A percentile compares a stretch with the other conserved stretches of the same genome.
These are phyloP conservation scores for Actenoides hombroni DNA, from an alignment of 2,113 vertebrate species.

Conservation along the genomic window DNA sequence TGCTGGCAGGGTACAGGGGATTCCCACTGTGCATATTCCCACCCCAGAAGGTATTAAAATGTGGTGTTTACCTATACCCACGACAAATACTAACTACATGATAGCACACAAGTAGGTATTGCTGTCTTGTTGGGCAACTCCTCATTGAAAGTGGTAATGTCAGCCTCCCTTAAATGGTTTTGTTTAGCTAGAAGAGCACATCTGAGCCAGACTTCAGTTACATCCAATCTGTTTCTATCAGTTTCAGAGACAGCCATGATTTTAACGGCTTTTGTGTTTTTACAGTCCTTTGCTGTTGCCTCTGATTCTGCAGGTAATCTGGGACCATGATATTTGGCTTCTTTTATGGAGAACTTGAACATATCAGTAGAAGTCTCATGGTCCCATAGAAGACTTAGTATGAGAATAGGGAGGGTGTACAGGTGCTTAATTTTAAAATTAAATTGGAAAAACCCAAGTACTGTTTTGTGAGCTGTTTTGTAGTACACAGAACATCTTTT, in stretches of 20 bases:
- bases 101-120: background rate
- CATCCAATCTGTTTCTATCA: background rate
- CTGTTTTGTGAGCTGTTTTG: background rate
- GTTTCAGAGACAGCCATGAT: background rate
- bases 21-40: background rate
- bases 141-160: background rate
- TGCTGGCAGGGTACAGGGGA: rapidly evolving
- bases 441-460: background rate
- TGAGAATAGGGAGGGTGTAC: background rate
- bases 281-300: background rate
- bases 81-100: rapidly evolving
- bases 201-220: background rate
- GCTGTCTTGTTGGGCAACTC: background rate
- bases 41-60: background rate
- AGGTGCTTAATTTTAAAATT: background rate
- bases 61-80: background rate
- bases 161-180: background rate
- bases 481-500: background rate
- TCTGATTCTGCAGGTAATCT: background rate
- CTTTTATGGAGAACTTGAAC: background rate
- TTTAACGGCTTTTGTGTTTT: conserved; percentile 15
- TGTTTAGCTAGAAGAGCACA: background rate
- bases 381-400: background rate
- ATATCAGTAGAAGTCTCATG: background rate
- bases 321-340: background rate